These are phyloP conservation scores for Haliclystus octoradiatus DNA, from an alignment of 30 jellyfish, hydroid and myxozoan genomes.

Conservation along the genomic window DNA sequence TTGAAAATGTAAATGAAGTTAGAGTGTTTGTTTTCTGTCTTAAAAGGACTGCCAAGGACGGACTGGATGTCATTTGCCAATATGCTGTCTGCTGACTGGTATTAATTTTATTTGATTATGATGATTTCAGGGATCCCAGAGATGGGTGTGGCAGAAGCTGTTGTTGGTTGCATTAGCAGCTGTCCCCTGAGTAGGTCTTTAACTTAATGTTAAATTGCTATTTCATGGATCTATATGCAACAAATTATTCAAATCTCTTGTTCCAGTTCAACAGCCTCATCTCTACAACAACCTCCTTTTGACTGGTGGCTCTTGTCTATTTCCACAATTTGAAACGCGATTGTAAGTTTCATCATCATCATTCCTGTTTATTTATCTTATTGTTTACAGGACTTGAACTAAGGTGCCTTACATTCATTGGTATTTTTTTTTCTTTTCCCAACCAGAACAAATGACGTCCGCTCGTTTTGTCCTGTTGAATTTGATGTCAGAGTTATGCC, in stretches of 20 bases:
- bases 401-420: too few species aligned
- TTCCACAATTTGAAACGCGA: constrained; percentile 59
- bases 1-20: too few species aligned
- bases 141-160: constrained; percentile 89
- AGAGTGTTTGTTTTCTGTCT: too few species aligned
- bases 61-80: too few species aligned
- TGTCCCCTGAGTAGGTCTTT: constrained; percentile 55
- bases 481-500: constrained; percentile 61
- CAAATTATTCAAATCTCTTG: not conserved
- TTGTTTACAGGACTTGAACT: too few species aligned
- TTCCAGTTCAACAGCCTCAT: constrained; percentile 82
- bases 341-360: constrained; percentile 33
- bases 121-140: constrained; percentile 82
- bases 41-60: too few species aligned
- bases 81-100: too few species aligned
- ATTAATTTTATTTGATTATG: too few species aligned
- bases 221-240: not conserved
- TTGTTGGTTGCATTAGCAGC: constrained; percentile 42
- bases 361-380: too few species aligned
- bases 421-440: constrained; percentile 10
- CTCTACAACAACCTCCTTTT: constrained; percentile 48
- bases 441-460: constrained; percentile 66
- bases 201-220: not conserved
- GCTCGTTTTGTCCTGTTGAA: constrained; percentile 76
- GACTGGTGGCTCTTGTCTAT: constrained; percentile 72